These are phyloP conservation scores for Whitmania pigra DNA, from an alignment of 1,140 invertebrate genomes.

Conservation along the genomic window DNA sequence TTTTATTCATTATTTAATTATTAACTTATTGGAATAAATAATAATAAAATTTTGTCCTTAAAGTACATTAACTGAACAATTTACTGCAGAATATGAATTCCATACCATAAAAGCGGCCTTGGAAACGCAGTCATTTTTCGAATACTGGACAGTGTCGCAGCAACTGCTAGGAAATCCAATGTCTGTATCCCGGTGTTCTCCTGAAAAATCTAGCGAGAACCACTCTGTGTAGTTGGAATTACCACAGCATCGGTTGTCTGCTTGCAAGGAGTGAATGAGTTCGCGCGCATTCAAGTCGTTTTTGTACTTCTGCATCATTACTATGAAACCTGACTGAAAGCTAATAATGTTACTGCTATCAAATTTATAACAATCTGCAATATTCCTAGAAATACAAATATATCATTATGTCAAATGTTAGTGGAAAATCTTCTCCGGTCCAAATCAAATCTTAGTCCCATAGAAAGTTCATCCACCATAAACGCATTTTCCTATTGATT, in stretches of 20 bases:
- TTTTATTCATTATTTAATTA: too few species aligned
- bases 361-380: too few species aligned
- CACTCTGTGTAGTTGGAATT: slow-evolving; percentile 11
- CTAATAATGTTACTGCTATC: too few species aligned
- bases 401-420: too few species aligned
- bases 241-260: slow-evolving; percentile 4
- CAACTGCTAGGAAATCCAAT: slow-evolving; percentile 9
- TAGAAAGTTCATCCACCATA: not conserved
- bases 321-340: not conserved
- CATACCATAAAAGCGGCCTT: not conserved
- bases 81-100: too few species aligned
- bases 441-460: not conserved
- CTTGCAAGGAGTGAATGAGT: not conserved
- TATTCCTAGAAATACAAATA: too few species aligned
- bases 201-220: not conserved
- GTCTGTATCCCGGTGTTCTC: not conserved
- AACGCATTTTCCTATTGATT: too few species aligned
- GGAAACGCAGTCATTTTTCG: slow-evolving; percentile 5
- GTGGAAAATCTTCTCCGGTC: too few species aligned
- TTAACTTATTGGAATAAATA: too few species aligned
- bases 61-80: too few species aligned
- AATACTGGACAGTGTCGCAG: not conserved
- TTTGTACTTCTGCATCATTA: not conserved
- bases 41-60: too few species aligned
- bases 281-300: not conserved